Evolutionary conservation across 2,888 invertebrate species (phyloP).

Genomic region (Parascotia fuliginaria): DNA sequence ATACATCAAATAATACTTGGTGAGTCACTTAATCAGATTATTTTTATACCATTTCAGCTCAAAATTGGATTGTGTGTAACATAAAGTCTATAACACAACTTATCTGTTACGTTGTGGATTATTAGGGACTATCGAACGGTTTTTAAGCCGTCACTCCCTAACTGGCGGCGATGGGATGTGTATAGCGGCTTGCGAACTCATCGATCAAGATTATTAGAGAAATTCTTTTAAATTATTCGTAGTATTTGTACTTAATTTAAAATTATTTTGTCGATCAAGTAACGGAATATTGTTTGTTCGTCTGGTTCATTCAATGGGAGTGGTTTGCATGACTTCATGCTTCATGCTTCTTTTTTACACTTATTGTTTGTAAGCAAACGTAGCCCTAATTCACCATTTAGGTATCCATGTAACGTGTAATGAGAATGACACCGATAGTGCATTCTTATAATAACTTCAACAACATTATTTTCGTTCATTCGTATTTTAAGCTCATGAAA

Average conservation of each 20-base stretch:
- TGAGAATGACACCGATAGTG: conserved; percentile 18
- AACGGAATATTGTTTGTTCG: too few species aligned
- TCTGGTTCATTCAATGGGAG: conserved; percentile 45
- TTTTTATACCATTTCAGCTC: conserved; percentile 24
- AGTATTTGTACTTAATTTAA: conserved; percentile 2
- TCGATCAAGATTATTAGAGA: conserved; percentile 39
- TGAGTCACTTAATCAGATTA: conserved; percentile 61
- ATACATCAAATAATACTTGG: conserved; percentile 63
- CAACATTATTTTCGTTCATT: conserved; percentile 11
- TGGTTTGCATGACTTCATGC: conserved; percentile 62
- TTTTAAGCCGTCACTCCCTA: conserved; percentile 40
- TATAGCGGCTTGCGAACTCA: conserved; percentile 44
- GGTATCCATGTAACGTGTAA: conserved; percentile 17
- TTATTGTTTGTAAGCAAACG: conserved; percentile 12
- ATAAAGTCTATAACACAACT: conserved; percentile 1
- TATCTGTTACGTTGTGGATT: conserved; percentile 11
- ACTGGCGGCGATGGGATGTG: conserved; percentile 51
- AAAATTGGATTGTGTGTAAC: conserved; percentile 13
- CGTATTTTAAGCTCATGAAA: too few species aligned
- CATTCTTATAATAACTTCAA: conserved; percentile 9
- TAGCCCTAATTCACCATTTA: too few species aligned
- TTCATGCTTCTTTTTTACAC: conserved; percentile 40
- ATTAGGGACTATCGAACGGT: conserved; percentile 27
- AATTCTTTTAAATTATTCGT: conserved; percentile 23
- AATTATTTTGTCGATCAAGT: conserved; percentile 43